These are phyloP conservation scores for Capreolus pygargus DNA, from an alignment of 2,113 vertebrate species.

Conservation along the genomic window DNA sequence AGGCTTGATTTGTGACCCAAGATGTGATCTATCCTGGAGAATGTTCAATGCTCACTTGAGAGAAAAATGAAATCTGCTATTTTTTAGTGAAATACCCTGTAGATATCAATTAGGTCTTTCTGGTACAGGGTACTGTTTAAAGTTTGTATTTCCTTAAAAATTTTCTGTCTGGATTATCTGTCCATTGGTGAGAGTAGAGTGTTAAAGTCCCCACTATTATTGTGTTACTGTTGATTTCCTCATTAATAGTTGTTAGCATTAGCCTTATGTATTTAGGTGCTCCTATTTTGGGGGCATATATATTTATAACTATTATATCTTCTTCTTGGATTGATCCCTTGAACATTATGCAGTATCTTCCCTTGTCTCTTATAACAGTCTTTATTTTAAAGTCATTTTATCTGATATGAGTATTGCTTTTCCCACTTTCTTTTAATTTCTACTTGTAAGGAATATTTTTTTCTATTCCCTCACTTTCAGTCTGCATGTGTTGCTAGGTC, in stretches of 20 bases:
- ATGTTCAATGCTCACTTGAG: not conserved
- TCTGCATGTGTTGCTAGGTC: not conserved
- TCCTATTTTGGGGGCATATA: not conserved
- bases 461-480: not conserved
- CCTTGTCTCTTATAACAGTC: not conserved
- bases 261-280: not conserved
- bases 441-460: not conserved
- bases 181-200: not conserved
- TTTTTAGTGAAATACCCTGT: not conserved
- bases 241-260: not conserved
- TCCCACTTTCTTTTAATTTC: not conserved
- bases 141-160: not conserved
- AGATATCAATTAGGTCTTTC: not conserved
- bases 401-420: not conserved
- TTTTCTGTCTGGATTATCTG: not conserved
- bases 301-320: not conserved
- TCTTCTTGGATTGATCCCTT: not conserved
- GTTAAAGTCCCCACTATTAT: not conserved
- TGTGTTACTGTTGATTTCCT: not conserved
- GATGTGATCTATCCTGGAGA: not conserved
- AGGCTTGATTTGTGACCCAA: not conserved
- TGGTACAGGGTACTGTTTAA: not conserved
- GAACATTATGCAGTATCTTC: not conserved
- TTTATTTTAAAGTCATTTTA: not conserved
- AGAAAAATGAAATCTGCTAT: not conserved